Evolutionary conservation across 2,888 invertebrate genomes (phyloP).

Genomic region (Synergus umbraculus): DNA sequence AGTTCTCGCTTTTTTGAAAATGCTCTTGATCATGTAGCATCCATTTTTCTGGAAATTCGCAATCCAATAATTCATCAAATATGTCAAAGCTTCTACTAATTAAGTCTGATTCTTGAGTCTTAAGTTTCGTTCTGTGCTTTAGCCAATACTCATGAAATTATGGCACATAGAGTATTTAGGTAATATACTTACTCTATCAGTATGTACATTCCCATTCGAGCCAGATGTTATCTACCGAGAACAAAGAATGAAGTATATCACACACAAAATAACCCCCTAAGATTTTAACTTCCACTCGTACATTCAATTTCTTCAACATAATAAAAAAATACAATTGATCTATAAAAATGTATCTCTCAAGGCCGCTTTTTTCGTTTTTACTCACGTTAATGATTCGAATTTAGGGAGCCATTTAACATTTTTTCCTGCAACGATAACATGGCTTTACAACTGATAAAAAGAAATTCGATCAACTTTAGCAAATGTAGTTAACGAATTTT

Average conservation of each 20-base stretch:
- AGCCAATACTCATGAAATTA: constrained; percentile 65
- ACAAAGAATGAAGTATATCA: constrained; percentile 69
- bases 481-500: background rate
- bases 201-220: constrained; percentile 75
- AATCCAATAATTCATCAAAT: constrained; percentile 16
- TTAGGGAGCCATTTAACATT: background rate
- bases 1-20: constrained; percentile 32
- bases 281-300: constrained; percentile 35
- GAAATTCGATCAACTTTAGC: background rate
- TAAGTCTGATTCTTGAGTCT: constrained; percentile 45
- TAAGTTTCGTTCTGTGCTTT: constrained; percentile 39
- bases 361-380: constrained; percentile 26
- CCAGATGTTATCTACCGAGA: constrained; percentile 75
- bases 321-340: constrained; percentile 11
- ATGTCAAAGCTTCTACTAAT: constrained; percentile 51
- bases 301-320: constrained; percentile 26
- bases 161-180: constrained; percentile 71
- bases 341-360: constrained; percentile 34
- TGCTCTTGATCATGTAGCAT: background rate
- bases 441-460: background rate
- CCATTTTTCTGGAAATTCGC: background rate
- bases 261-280: constrained; percentile 64
- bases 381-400: background rate
- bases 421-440: background rate
- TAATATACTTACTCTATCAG: constrained; percentile 75